Evolutionary conservation across 2,797 vertebrate species (phyloP).

Genomic region (Cuniculus paca): DNA sequence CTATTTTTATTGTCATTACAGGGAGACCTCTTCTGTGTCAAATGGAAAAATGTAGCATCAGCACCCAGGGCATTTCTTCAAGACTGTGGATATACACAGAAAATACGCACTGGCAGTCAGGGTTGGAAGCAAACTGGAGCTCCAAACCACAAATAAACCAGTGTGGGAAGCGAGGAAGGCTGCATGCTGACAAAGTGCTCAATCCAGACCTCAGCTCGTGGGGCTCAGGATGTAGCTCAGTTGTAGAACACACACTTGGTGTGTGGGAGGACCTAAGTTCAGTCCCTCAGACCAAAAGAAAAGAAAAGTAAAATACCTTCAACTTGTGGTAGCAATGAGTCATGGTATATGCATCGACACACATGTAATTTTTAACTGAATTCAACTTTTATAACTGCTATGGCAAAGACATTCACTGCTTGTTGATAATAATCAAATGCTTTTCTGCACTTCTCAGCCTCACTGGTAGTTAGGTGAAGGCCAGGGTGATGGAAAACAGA

Average conservation of each 20-base stretch:
- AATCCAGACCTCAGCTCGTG: neutral
- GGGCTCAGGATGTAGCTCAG: neutral
- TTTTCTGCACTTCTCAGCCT: neutral
- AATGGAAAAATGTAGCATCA: constrained; percentile 6
- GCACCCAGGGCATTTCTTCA: neutral
- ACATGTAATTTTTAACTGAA: neutral
- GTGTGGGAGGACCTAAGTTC: neutral
- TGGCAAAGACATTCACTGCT: constrained; percentile 5
- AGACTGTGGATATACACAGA: neutral
- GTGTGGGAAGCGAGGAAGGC: neutral
- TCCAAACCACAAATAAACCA: neutral
- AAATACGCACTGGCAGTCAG: neutral
- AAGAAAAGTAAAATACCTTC: neutral
- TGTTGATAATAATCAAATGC: neutral
- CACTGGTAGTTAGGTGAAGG: neutral
- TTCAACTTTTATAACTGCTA: neutral
- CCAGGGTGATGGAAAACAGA: neutral
- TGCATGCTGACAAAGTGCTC: neutral
- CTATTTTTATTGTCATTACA: constrained; percentile 64
- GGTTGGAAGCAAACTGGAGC: constrained; percentile 9
- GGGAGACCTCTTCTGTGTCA: constrained; percentile 21
- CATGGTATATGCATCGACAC: neutral
- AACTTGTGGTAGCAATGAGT: neutral
- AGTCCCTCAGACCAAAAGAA: neutral
- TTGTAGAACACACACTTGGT: neutral